Conservation (phyloP, 2,113 vertebrate genomes). For the Xiphorhynchus elegans region DNA sequence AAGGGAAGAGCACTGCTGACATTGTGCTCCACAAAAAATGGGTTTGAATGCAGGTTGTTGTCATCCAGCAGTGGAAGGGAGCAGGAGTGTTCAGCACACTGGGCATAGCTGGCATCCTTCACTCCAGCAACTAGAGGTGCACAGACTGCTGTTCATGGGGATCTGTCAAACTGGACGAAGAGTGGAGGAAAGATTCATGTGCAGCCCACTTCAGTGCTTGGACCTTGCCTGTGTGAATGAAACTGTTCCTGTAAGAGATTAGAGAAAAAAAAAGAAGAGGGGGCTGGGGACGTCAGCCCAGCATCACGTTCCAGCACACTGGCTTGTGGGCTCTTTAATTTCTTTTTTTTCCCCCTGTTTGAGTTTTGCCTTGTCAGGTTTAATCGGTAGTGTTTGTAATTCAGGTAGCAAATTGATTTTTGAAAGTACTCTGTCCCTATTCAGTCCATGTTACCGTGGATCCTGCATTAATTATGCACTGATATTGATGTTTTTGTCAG, state of each 20-base stretch:
- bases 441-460: slow-evolving; percentile 65
- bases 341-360: background rate
- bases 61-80: background rate
- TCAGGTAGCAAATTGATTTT: slow-evolving; percentile 81
- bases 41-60: background rate
- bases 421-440: slow-evolving; percentile 73
- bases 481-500: slow-evolving; percentile 77
- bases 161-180: background rate
- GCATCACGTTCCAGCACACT: background rate
- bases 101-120: background rate
- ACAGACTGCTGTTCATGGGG: background rate
- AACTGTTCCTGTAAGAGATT: background rate
- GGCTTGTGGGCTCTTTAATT: background rate
- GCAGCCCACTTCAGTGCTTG: background rate
- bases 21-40: background rate
- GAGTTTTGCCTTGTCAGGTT: slow-evolving; percentile 70
- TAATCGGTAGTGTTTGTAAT: slow-evolving; percentile 72
- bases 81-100: background rate
- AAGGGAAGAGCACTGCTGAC: background rate
- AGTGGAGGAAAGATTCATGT: background rate
- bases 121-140: background rate
- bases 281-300: background rate
- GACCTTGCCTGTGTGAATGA: background rate
- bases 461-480: slow-evolving; percentile 79
- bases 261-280: background rate